Conservation (phyloP, 1,140 invertebrate genomes). For the Eumaeus atala region DNA sequence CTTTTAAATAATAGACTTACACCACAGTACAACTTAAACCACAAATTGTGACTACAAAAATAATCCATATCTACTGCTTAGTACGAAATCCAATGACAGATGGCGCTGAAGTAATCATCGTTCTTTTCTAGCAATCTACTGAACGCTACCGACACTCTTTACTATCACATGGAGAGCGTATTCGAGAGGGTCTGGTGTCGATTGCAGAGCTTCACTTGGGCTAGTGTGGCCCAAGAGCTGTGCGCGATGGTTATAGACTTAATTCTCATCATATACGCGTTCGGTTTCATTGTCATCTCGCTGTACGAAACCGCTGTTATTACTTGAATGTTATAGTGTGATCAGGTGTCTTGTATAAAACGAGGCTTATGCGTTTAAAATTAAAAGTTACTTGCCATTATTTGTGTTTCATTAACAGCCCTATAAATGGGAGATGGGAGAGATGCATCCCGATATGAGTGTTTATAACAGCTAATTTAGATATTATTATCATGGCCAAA, state of each 20-base stretch:
- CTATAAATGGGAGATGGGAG: too few species aligned
- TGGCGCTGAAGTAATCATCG: neutral
- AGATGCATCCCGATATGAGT: too few species aligned
- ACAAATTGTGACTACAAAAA: neutral
- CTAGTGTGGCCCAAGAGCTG: slow-evolving; percentile 33
- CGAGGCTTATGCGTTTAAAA: too few species aligned
- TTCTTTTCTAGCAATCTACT: slow-evolving; percentile 35
- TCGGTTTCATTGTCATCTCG: slow-evolving; percentile 47
- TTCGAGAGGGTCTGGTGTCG: slow-evolving; percentile 24
- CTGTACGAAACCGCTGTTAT: slow-evolving; percentile 46
- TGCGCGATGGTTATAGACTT: slow-evolving; percentile 44
- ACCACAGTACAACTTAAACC: too few species aligned
- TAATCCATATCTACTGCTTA: too few species aligned
- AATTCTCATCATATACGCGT: slow-evolving; percentile 43
- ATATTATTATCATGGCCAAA: too few species aligned
- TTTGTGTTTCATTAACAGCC: too few species aligned
- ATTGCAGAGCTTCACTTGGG: slow-evolving; percentile 28
- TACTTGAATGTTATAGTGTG: neutral
- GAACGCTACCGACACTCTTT: slow-evolving; percentile 32
- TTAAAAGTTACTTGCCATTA: too few species aligned
- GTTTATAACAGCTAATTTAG: too few species aligned
- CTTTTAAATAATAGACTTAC: too few species aligned
- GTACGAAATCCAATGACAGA: too few species aligned
- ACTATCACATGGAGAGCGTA: slow-evolving; percentile 23
- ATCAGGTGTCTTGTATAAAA: too few species aligned